Base-by-base conservation (phyloP, 2,888 invertebrate genomes). In the Allophyes oxyacanthae region DNA sequence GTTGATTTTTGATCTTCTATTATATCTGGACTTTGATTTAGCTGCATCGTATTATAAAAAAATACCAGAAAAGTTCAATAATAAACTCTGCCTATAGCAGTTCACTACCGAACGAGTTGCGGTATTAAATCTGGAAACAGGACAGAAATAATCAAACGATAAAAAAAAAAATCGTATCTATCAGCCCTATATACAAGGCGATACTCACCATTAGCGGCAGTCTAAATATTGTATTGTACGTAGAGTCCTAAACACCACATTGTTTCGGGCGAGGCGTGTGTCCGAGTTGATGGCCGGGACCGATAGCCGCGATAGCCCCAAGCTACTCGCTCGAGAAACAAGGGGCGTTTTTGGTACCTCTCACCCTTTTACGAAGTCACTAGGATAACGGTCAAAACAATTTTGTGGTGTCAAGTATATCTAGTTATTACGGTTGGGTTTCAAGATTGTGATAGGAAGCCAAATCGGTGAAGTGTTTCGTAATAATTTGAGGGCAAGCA, bases 211-310 rank as follows among this genome's bases (percentile, higher is more conserved):
- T 88, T 89, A 88, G 83, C 75, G 80, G 78, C 75, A 75, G 78
- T 81, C 87, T 84, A 86, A 87, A 87, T 87, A 88, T 85, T 84
- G 86, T 86, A 85, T 85, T 85, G 85, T 85, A 78, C 77, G 68
- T 69, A 64, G 63, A 77, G 79, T 81, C 83, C 85, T 83, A 86
- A 86, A 87, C 83, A 86, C 81, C 79, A 84, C 86, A 89, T 89
- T 89, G 89, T 89, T 87, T 79, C 76, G 70, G 74, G 67, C 28
- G 60, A 72, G 79, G 75, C 80, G 75, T 78, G 75, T 86, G 85
- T 78, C 81, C 80, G 79, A 81, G 81, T 79, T 84, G 89, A 89
- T 89, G 82, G 82, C 75, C 73, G 60, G 53, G 33, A 66, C 57
- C 76, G 86, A 87, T 88, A 87, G 75, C 59, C 66, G 62, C 72